phyloP scores from a whole-genome alignment of 2,797 vertebrate species.

The Lates japonicus region DNA sequence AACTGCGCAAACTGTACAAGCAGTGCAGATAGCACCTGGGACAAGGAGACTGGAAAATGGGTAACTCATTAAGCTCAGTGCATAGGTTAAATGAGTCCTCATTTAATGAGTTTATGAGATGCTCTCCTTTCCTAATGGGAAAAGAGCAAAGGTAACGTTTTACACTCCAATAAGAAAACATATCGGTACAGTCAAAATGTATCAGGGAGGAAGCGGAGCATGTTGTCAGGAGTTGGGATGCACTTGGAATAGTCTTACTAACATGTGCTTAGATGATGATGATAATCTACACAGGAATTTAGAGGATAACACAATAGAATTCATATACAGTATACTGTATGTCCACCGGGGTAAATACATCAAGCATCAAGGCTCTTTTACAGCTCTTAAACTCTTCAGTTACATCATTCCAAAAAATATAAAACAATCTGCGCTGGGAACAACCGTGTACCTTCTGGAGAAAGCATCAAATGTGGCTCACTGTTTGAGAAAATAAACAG shows the following conservation, averaged over 20 bases:
- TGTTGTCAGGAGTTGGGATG: not conserved
- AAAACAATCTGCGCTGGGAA: not conserved
- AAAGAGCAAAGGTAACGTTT: slow-evolving; percentile 40
- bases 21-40: slow-evolving; percentile 70
- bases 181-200: not conserved
- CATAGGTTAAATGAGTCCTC: slow-evolving; percentile 43
- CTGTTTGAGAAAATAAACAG: not conserved
- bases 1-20: slow-evolving; percentile 81
- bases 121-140: slow-evolving; percentile 5
- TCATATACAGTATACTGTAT: slow-evolving; percentile 1
- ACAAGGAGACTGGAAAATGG: slow-evolving; percentile 19
- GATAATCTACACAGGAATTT: not conserved
- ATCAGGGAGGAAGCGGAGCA: not conserved
- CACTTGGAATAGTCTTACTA: not conserved
- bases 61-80: slow-evolving; percentile 64
- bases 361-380: slow-evolving; percentile 3
- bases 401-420: slow-evolving; percentile 26
- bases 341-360: not conserved
- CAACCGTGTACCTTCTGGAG: not conserved
- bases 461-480: slow-evolving; percentile 13
- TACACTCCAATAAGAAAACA: slow-evolving; percentile 51
- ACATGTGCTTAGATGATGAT: not conserved
- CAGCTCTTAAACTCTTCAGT: not conserved
- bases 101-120: slow-evolving; percentile 49
- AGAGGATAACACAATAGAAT: not conserved